Base-by-base conservation (phyloP, 2,888 invertebrate genomes). In the Tuberolachnus salignus region DNA sequence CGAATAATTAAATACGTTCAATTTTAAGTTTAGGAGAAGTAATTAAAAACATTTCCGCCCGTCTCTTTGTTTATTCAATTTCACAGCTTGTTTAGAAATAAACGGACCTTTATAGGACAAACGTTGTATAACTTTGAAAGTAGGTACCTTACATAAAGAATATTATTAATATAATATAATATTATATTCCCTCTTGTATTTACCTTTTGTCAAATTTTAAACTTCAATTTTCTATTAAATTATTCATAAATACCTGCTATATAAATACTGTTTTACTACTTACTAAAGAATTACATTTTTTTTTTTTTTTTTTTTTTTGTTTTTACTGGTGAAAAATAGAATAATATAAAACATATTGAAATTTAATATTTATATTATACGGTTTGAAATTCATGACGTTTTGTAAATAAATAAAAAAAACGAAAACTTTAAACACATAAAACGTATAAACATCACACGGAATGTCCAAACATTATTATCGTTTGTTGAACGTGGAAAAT, bases 1-100 rank as follows among this genome's bases (percentile, higher is more conserved):
- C 9, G 16, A 59, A 23, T 59, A 49, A 71, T 71, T 59, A 71
- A 59, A 71, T 71, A 71, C 19, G 9, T 59, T 59, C 23, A 46
- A 59, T 21, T 59, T 59, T 59, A 71, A 71, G 57, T 44, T 57
- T 57, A 21, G 16, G 21, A 53, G 23, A 9, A 21, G 26, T 55
- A 21, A 70, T 57, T 23, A 71, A 57, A 57, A 23, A 46, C 34
- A 21, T 71, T 57, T 23, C 6, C 57, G 19, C 44, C 3, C 9
- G 21, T 59, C 13, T 57, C n/a, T 59, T 71, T 46, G 46, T 71
- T 46, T 3, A 46, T 57, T 59, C n/a, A 57, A 71, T 59, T 46
- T 59, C n/a, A 71, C 46, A 21, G n/a, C 11, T 59, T 13, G 11
- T 23, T 26, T 23, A 19, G 1, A 42, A 23, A 13, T 4, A 57